Conservation (phyloP, 2,888 invertebrate genomes). For the Watsonalla cultraria region DNA sequence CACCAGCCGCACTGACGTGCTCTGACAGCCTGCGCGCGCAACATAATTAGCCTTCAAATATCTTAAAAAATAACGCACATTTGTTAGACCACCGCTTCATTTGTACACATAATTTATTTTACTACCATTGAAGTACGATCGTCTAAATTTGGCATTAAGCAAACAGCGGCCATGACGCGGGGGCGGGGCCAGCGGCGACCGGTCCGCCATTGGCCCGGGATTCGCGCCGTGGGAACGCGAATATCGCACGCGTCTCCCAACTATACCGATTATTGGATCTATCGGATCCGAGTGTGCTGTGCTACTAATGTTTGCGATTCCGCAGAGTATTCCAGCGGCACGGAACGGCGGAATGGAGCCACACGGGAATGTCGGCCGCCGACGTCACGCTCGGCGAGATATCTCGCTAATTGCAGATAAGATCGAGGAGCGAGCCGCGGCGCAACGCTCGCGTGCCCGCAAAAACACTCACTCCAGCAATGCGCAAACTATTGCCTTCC, state of each 20-base stretch:
- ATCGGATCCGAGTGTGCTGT: slow-evolving; percentile 3
- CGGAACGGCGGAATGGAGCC: slow-evolving; percentile 14
- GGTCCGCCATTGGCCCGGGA: slow-evolving; percentile 63
- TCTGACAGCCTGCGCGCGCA: neutral
- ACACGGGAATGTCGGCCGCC: slow-evolving; percentile 35
- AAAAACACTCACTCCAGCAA: slow-evolving; percentile 37
- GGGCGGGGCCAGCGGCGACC: slow-evolving; percentile 54
- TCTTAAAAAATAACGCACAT: neutral
- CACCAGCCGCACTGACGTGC: slow-evolving; percentile 17
- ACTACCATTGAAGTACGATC: slow-evolving; percentile 37
- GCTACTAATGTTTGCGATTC: slow-evolving; percentile 18
- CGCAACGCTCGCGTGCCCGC: slow-evolving; percentile 47
- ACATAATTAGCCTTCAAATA: slow-evolving; percentile 2
- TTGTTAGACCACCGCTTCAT: slow-evolving; percentile 4
- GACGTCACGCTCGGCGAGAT: slow-evolving; percentile 40
- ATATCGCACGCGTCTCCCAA: slow-evolving; percentile 21
- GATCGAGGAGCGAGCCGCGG: slow-evolving; percentile 25
- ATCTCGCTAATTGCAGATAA: slow-evolving; percentile 62
- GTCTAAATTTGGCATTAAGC: slow-evolving; percentile 70
- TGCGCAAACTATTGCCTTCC: slow-evolving; percentile 32
- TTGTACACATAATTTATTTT: slow-evolving; percentile 22
- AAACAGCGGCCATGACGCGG: slow-evolving; percentile 67
- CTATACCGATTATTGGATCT: slow-evolving; percentile 5
- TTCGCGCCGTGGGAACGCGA: slow-evolving; percentile 49
- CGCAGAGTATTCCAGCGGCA: slow-evolving; percentile 27